phyloP scores from a whole-genome alignment of 2,797 vertebrate species.

The Euthynnus affinis region DNA sequence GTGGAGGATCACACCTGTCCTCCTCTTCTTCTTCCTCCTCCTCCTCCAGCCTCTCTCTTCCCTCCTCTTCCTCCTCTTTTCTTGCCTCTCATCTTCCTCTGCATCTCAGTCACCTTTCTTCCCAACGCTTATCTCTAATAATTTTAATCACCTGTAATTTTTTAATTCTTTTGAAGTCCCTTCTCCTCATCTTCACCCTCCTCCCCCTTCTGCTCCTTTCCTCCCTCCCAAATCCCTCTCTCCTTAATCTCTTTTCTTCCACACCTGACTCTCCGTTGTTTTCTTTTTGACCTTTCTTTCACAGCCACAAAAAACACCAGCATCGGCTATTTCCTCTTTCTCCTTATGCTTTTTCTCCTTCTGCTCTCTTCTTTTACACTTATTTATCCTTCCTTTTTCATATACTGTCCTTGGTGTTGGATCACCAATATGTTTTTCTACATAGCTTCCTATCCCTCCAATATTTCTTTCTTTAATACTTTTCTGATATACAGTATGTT shows the following conservation, averaged over 20 bases:
- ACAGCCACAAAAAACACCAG: constrained; percentile 25
- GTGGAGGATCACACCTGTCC: constrained; percentile 70
- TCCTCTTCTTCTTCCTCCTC: constrained; percentile 11
- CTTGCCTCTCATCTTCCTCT: constrained; percentile 16
- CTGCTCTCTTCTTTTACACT: neutral
- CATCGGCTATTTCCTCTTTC: constrained; percentile 5
- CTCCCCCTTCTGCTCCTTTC: constrained; percentile 18
- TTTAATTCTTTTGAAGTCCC: neutral
- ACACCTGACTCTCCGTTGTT: constrained; percentile 49
- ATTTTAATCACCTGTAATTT: constrained; percentile 13
- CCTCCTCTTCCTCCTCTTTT: neutral
- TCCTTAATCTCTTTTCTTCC: constrained; percentile 63
- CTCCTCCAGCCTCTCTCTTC: neutral
- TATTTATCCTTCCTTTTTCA: neutral
- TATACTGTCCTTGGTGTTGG: neutral
- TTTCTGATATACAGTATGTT: neutral
- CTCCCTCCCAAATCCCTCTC: constrained; percentile 54
- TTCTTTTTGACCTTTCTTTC: constrained; percentile 38
- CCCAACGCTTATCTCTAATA: neutral
- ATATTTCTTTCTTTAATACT: neutral
- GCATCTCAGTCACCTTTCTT: neutral
- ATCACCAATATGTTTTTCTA: neutral
- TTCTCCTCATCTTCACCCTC: neutral
- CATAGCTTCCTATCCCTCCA: neutral
- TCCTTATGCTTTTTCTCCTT: neutral